These are phyloP conservation scores for Coremacera marginata DNA, from an alignment of 2,888 invertebrate species.

Conservation along the genomic window DNA sequence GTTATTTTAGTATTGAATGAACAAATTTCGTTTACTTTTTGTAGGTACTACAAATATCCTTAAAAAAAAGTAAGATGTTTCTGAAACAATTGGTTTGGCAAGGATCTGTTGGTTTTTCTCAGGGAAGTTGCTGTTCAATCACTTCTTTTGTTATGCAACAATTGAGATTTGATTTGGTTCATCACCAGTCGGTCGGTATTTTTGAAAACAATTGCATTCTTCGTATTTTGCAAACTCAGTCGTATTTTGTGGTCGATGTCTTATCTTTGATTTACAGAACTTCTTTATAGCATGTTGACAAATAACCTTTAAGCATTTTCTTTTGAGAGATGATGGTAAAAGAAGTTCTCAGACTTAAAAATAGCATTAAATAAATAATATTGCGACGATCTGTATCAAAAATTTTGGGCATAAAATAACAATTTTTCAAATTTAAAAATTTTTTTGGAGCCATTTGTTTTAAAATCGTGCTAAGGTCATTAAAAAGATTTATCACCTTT, in stretches of 20 bases:
- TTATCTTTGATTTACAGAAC: neutral
- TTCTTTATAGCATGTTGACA: neutral
- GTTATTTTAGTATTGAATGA: neutral
- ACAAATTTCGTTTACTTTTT: no score
- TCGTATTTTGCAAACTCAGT: conserved; percentile 1
- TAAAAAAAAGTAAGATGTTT: neutral
- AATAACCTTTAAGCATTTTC: neutral
- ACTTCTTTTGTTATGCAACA: conserved; percentile 17
- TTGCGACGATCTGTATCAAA: no score
- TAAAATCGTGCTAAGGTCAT: neutral
- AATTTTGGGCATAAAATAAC: no score
- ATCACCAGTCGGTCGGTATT: neutral
- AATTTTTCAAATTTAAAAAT: no score
- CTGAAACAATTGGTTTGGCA: no score
- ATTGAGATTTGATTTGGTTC: neutral
- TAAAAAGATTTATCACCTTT: neutral
- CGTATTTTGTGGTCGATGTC: neutral
- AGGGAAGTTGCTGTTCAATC: neutral
- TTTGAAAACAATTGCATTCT: neutral
- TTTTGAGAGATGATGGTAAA: neutral
- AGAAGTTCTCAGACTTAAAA: neutral
- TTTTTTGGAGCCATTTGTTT: no score
- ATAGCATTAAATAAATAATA: no score
- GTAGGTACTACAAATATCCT: no score
- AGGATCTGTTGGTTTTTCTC: neutral